Evolutionary conservation across 2,113 vertebrate genomes (phyloP).

Genomic region (Taxidea taxus): DNA sequence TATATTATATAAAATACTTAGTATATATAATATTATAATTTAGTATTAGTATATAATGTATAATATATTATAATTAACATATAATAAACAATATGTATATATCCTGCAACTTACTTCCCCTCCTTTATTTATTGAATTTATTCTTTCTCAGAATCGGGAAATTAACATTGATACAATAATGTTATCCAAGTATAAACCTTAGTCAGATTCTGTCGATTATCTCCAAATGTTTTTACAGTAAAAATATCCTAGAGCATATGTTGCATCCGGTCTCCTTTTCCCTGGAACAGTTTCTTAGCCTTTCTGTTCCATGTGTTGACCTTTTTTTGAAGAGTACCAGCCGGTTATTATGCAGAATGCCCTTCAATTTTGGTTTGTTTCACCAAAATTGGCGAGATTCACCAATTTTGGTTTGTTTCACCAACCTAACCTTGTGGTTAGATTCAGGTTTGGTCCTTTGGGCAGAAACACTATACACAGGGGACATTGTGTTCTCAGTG

Average conservation of each 20-base stretch:
- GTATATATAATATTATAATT: background rate
- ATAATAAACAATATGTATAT: background rate
- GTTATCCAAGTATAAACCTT: background rate
- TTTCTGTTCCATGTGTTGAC: background rate
- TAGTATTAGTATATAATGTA: background rate
- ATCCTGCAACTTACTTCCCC: background rate
- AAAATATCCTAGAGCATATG: background rate
- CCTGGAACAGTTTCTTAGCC: background rate
- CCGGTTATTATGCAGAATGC: background rate
- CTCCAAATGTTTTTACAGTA: background rate
- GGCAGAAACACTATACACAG: background rate
- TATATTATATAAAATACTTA: background rate
- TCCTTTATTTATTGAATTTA: background rate
- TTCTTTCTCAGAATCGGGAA: background rate
- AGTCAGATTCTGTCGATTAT: background rate
- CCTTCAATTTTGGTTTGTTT: background rate
- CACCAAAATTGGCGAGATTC: too few species aligned
- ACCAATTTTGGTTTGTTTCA: background rate
- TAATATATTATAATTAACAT: background rate
- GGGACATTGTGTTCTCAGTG: background rate
- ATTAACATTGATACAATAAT: background rate
- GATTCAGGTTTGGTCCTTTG: background rate
- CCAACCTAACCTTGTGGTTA: background rate
- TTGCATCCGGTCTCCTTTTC: background rate
- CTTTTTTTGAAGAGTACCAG: background rate